Evolutionary conservation across 2,797 vertebrate genomes (phyloP).

Genomic region (Hephaestus fuliginosus): DNA sequence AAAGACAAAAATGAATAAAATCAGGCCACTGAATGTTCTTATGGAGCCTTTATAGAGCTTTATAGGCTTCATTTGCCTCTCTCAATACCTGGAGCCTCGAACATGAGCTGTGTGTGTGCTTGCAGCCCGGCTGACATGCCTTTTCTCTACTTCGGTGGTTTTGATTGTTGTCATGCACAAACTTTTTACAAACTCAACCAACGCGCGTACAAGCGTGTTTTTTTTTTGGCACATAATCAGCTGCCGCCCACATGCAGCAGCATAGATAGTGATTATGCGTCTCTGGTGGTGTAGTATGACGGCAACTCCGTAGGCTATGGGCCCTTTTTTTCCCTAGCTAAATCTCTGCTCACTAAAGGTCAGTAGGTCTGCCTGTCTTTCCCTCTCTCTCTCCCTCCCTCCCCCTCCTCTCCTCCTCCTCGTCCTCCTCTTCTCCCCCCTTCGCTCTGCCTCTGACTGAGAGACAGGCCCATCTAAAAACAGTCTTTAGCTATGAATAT

Average conservation of each 20-base stretch:
- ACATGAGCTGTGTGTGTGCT: conserved; percentile 49
- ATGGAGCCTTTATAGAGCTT: conserved; percentile 32
- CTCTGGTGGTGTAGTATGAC: conserved; percentile 76
- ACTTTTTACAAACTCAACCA: conserved; percentile 77
- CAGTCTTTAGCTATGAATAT: conserved; percentile 65
- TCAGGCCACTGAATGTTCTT: conserved; percentile 55
- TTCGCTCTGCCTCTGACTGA: conserved; percentile 61
- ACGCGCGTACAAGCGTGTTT: conserved; percentile 54
- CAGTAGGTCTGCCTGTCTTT: conserved; percentile 78
- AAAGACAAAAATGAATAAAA: conserved; percentile 24
- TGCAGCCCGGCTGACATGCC: conserved; percentile 58
- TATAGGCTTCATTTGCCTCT: conserved; percentile 49
- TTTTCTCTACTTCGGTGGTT: conserved; percentile 65
- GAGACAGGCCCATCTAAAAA: conserved; percentile 62
- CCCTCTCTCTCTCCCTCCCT: conserved; percentile 37
- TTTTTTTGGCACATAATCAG: conserved; percentile 73
- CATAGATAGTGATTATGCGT: conserved; percentile 73
- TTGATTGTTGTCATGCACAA: conserved; percentile 71
- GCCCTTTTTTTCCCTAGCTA: conserved; percentile 68
- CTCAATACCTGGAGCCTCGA: conserved; percentile 60
- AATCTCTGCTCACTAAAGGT: conserved; percentile 84
- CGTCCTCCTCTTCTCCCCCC: conserved; percentile 2
- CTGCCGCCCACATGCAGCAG: conserved; percentile 76
- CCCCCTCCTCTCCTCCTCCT: conserved; percentile 27
- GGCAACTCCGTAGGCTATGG: conserved; percentile 73